phyloP scores from a whole-genome alignment of 2,797 vertebrate species.

The Sebastes taczanowskii region DNA sequence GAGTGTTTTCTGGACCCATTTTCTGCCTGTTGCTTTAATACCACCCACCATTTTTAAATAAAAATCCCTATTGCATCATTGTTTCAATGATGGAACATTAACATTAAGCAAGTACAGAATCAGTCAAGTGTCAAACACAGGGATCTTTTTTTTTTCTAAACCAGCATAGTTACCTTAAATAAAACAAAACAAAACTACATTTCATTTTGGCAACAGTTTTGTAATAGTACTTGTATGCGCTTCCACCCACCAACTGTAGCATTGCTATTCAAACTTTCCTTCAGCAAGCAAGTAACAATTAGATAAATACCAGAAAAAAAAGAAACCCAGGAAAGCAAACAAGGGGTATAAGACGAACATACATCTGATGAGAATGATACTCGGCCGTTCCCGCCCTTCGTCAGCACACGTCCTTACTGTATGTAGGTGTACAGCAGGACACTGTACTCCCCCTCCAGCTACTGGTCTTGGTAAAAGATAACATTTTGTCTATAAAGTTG shows the following conservation, averaged over 20 bases:
- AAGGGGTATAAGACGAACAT: conserved; percentile 9
- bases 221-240: background rate
- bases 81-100: conserved; percentile 1
- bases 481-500: conserved; percentile 15
- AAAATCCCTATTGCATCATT: background rate
- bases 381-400: conserved; percentile 1
- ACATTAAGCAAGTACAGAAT: conserved; percentile 36
- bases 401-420: background rate
- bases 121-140: conserved; percentile 53
- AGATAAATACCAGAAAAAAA: conserved; percentile 10
- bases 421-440: conserved; percentile 4
- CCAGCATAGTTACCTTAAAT: conserved; percentile 3
- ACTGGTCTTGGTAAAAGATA: conserved; percentile 21
- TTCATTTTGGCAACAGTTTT: conserved; percentile 47
- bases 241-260: conserved; percentile 8
- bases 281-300: conserved; percentile 32
- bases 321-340: background rate
- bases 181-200: background rate
- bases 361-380: conserved; percentile 37
- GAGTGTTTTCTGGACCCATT: conserved; percentile 9
- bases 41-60: background rate
- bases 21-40: background rate
- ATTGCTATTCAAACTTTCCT: background rate
- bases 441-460: conserved; percentile 8
- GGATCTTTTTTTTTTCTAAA: background rate